Conservation (phyloP, 1,140 invertebrate genomes). For the Trichogramma pretiosum region DNA sequence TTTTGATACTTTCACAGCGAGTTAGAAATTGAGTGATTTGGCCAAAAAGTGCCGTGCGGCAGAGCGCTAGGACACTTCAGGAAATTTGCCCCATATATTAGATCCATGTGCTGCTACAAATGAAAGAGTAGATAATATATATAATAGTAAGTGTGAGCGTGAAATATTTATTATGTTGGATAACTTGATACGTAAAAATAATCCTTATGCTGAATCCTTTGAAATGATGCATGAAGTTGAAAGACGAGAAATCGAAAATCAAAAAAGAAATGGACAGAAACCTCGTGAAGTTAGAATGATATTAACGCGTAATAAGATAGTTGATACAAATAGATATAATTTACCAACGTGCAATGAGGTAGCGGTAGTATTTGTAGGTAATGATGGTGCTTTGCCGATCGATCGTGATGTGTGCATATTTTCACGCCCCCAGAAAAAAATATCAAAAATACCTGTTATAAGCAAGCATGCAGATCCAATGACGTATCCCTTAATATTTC, state of each 20-base stretch:
- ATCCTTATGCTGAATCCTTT: slow-evolving; percentile 2
- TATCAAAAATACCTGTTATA: background rate
- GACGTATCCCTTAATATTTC: slow-evolving; percentile 1
- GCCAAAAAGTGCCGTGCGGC: too few species aligned
- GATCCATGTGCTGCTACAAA: too few species aligned
- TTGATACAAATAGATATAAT: slow-evolving; percentile 4
- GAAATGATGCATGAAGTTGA: slow-evolving; percentile 1
- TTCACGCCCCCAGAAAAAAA: slow-evolving; percentile 10
- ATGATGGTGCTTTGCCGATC: background rate
- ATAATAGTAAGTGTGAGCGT: too few species aligned
- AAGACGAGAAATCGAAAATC: background rate
- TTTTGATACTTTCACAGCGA: too few species aligned
- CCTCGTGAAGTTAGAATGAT: background rate
- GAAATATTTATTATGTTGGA: too few species aligned
- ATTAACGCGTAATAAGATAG: background rate
- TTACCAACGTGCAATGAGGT: background rate
- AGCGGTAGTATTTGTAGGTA: background rate
- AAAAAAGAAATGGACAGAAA: background rate
- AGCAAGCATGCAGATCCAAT: slow-evolving; percentile 4
- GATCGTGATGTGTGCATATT: slow-evolving; percentile 26
- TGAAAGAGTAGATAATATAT: too few species aligned
- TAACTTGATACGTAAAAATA: slow-evolving; percentile 4
- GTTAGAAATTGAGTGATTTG: too few species aligned
- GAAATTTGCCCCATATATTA: too few species aligned
- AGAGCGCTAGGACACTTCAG: too few species aligned